Evolutionary conservation across 2,113 vertebrate genomes (phyloP).

Genomic region (Upupa epops): DNA sequence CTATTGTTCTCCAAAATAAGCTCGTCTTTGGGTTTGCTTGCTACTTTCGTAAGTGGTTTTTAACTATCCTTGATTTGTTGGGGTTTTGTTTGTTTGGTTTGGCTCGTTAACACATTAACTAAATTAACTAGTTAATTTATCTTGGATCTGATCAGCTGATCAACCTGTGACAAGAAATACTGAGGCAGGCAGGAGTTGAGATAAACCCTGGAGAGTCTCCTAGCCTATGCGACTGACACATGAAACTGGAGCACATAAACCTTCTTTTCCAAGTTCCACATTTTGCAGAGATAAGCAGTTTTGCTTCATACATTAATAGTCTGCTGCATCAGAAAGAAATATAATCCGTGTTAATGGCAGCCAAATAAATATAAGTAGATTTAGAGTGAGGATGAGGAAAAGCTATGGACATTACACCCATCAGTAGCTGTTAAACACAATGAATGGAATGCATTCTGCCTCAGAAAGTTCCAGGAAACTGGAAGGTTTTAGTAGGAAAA

Average conservation of each 20-base stretch:
- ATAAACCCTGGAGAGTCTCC: background rate
- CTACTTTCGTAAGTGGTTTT: no score
- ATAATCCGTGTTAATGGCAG: background rate
- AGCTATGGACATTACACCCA: background rate
- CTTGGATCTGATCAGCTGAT: no score
- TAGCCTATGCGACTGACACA: background rate
- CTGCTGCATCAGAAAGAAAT: background rate
- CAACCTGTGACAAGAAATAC: no score
- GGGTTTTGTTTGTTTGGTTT: no score
- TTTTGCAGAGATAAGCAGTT: background rate
- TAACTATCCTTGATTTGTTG: no score
- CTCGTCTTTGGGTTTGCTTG: no score
- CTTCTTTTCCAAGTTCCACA: background rate
- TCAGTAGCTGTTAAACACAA: constrained; percentile 1
- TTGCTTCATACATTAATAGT: background rate
- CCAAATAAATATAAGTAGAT: background rate
- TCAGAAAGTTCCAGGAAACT: constrained; percentile 1
- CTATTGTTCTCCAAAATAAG: no score
- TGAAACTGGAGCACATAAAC: background rate
- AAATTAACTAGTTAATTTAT: no score
- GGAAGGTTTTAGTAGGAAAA: background rate
- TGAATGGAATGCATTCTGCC: background rate
- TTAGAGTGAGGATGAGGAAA: background rate
- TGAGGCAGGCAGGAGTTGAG: no score
- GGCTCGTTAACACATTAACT: no score